Evolutionary conservation across 2,797 vertebrate genomes (phyloP).

Genomic region (Paramormyrops hopkinsi): DNA sequence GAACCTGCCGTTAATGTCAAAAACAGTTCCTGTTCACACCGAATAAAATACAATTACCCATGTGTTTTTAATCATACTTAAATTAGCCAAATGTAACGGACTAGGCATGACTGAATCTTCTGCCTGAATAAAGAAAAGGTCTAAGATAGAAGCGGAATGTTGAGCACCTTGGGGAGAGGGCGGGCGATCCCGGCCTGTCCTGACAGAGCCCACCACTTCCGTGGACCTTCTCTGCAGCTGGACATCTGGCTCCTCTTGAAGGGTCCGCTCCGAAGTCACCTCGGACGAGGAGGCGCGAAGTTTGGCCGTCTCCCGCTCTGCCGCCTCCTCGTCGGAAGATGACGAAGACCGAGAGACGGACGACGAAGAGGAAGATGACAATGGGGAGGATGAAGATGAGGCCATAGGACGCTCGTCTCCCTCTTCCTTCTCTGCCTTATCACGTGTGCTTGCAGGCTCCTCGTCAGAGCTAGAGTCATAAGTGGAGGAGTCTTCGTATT

Average conservation of each 20-base stretch:
- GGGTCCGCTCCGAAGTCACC: conserved; percentile 37
- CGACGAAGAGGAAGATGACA: conserved; percentile 50
- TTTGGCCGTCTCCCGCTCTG: conserved; percentile 34
- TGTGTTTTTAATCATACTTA: neutral
- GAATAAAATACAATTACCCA: neutral
- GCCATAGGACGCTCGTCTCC: neutral
- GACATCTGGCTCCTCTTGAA: conserved; percentile 35
- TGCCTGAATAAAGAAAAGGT: neutral
- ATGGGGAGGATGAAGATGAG: conserved; percentile 51
- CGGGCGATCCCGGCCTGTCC: conserved; percentile 30
- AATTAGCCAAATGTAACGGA: neutral
- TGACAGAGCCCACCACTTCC: conserved; percentile 4
- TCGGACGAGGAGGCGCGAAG: conserved; percentile 36
- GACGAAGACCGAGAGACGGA: conserved; percentile 51
- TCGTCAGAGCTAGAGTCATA: conserved; percentile 82
- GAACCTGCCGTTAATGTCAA: neutral
- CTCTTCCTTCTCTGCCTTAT: conserved; percentile 40
- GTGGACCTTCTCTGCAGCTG: conserved; percentile 34
- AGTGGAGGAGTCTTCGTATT: conserved; percentile 75
- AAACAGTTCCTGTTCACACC: neutral
- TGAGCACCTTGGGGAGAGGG: conserved; percentile 55
- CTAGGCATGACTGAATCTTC: neutral
- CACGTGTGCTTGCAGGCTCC: conserved; percentile 68
- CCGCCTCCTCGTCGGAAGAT: conserved; percentile 54
- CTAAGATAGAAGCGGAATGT: conserved; percentile 50